Evolutionary conservation across 1,140 invertebrate species (phyloP).

Genomic region (Drosophila azteca): DNA sequence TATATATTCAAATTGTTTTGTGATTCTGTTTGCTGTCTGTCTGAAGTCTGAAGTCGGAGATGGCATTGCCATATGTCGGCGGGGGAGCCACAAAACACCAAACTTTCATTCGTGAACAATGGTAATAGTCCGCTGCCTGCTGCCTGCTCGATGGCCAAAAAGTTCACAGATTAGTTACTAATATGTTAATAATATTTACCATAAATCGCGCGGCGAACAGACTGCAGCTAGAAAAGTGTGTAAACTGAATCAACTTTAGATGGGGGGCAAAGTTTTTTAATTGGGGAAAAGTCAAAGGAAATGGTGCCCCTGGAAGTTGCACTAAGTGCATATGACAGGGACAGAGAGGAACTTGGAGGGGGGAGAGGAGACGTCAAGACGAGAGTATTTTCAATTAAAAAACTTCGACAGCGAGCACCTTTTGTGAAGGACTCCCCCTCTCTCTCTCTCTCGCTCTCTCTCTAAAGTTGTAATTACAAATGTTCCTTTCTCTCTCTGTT

Average conservation of each 20-base stretch:
- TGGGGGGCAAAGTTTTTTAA: slow-evolving; percentile 47
- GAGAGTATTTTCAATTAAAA: slow-evolving; percentile 59
- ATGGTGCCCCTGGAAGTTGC: slow-evolving; percentile 19
- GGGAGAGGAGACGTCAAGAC: slow-evolving; percentile 17
- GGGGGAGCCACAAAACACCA: slow-evolving; percentile 7
- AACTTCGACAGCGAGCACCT: slow-evolving; percentile 47
- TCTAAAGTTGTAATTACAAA: slow-evolving; percentile 30
- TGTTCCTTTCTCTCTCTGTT: slow-evolving; percentile 1
- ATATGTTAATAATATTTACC: slow-evolving; percentile 44
- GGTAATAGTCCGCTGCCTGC: background rate
- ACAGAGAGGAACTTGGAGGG: background rate
- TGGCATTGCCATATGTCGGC: slow-evolving; percentile 25
- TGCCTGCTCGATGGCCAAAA: slow-evolving; percentile 9
- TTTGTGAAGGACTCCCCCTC: slow-evolving; percentile 15
- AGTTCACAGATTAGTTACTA: slow-evolving; percentile 35
- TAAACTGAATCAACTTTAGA: slow-evolving; percentile 17
- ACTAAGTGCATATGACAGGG: slow-evolving; percentile 38
- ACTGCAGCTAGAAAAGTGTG: background rate
- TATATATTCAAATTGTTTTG: slow-evolving; percentile 48
- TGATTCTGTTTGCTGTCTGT: slow-evolving; percentile 15
- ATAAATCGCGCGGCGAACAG: slow-evolving; percentile 25
- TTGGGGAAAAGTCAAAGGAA: slow-evolving; percentile 50
- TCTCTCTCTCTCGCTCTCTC: background rate
- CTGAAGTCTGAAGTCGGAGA: background rate
- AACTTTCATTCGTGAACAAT: slow-evolving; percentile 27